phyloP scores from a whole-genome alignment of 2,888 invertebrate genomes.

The Tillus elongatus region DNA sequence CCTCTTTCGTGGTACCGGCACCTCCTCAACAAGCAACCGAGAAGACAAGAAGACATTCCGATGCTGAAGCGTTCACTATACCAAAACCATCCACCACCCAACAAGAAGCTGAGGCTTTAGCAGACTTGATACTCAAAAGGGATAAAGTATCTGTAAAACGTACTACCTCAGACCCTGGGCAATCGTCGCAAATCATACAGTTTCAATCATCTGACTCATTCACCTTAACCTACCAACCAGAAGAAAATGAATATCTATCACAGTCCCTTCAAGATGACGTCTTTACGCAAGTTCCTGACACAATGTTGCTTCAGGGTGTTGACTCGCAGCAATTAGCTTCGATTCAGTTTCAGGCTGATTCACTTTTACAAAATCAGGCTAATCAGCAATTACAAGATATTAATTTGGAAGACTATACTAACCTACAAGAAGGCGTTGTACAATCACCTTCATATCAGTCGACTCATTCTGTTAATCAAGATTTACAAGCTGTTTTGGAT shows the following conservation, averaged over 20 bases:
- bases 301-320: slow-evolving; percentile 58
- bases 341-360: slow-evolving; percentile 41
- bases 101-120: slow-evolving; percentile 68
- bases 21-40: slow-evolving; percentile 42
- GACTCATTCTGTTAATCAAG: slow-evolving; percentile 54
- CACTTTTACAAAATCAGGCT: slow-evolving; percentile 52
- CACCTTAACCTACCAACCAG: slow-evolving; percentile 52
- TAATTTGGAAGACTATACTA: slow-evolving; percentile 54
- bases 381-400: slow-evolving; percentile 57
- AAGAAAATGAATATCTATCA: slow-evolving; percentile 53
- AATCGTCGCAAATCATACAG: slow-evolving; percentile 49
- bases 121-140: slow-evolving; percentile 65
- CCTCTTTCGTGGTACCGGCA: slow-evolving; percentile 51
- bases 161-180: slow-evolving; percentile 61
- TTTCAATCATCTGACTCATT: slow-evolving; percentile 55
- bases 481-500: slow-evolving; percentile 67
- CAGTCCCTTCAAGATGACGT: slow-evolving; percentile 66
- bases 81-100: slow-evolving; percentile 44
- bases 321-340: slow-evolving; percentile 51
- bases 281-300: slow-evolving; percentile 63
- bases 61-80: slow-evolving; percentile 47
- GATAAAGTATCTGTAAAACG: slow-evolving; percentile 64
- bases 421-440: slow-evolving; percentile 45
- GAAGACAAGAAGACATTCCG: slow-evolving; percentile 49
- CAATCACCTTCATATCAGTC: slow-evolving; percentile 45